These are phyloP conservation scores for Apostichopus leukothele DNA, from an alignment of 53 echinoderm and acorn worm genomes.

Conservation along the genomic window DNA sequence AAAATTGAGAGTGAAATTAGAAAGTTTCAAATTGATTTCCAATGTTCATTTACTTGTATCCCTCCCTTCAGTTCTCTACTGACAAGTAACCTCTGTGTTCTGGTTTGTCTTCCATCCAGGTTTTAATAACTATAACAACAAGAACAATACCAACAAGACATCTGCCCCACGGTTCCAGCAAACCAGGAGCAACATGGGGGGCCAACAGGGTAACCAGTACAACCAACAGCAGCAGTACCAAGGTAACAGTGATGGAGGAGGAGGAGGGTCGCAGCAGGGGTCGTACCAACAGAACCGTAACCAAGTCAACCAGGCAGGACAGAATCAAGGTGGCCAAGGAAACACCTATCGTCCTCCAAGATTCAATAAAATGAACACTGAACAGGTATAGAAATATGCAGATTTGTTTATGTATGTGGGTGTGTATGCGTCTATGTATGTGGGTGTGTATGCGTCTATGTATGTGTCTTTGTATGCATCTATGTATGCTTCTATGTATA, in stretches of 20 bases:
- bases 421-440: too few relatives aligned
- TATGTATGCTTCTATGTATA: too few relatives aligned
- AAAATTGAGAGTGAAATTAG: too few relatives aligned
- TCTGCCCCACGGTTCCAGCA: conserved; percentile 61
- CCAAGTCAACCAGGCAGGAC: conserved; percentile 25
- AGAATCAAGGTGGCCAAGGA: conserved; percentile 34
- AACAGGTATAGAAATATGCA: conserved; percentile 58
- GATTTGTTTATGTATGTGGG: too few relatives aligned
- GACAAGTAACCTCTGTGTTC: too few relatives aligned
- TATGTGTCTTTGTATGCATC: too few relatives aligned
- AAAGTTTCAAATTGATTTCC: too few relatives aligned
- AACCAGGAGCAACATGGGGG: conserved; percentile 28
- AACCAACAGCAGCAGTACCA: conserved; percentile 57
- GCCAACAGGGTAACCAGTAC: conserved; percentile 49
- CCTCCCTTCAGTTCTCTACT: too few relatives aligned
- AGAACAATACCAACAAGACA: conserved; percentile 32
- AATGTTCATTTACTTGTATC: too few relatives aligned
- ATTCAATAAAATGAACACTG: conserved; percentile 71
- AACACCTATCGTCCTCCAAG: conserved; percentile 60
- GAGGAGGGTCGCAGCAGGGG: conserved; percentile 21
- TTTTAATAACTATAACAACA: conserved; percentile 47
- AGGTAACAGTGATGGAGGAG: background rate
- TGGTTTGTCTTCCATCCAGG: background rate
- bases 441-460: too few relatives aligned
- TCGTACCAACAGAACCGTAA: conserved; percentile 49